Base-by-base conservation (phyloP, 2,797 vertebrate genomes). In the Odontamblyopus rebecca region DNA sequence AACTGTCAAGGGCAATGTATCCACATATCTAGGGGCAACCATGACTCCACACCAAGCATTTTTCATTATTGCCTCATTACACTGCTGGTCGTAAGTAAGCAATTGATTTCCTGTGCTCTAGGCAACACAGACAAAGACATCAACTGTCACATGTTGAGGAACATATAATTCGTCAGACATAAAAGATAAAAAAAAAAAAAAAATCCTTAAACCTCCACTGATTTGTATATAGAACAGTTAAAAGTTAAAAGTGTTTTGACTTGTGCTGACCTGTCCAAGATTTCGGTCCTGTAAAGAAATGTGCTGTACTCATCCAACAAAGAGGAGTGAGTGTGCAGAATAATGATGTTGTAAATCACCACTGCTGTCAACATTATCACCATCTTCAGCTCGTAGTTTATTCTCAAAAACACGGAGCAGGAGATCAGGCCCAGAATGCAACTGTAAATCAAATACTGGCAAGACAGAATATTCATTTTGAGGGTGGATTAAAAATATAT, bases 371-470 rank as follows among this genome's bases (percentile, higher is more conserved):
- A 77, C 97, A 98, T 97, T 84, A 97, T 96, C 68, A 96, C 65
- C 96, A 98, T 96, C 88, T 98, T 98, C 86, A 98, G 84, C 86
- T 97, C 97, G 0, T 98, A 97, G 88, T 98, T 97, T 89, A 98
- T 96, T 75, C 97, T 94, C 90, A 98, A 93, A 89, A 98, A 98
- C 77, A 97, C 97, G 0, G 97, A 98, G 85, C 96, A 98, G 65
- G 97, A 97, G 78, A 98, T 95, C 80, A 98, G 86, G 5, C 96
- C 97, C 88, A 98, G 93, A 74, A 98, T 94, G 82, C 97, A 98
- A 90, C 97, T 96, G 93, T 98, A 98, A 82, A 98, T 97, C 81
- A 97, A 97, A 90, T 98, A 98, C 97, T 98, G 57, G 75, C 73
- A 68, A 57, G 81, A 69, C 15, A 57, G 59, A 63, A 29, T 70